Evolutionary conservation across 2,797 vertebrate species (phyloP), one percentile per base, ranked within the genome.

Genomic region (Coracias cyanogaster): DNA sequence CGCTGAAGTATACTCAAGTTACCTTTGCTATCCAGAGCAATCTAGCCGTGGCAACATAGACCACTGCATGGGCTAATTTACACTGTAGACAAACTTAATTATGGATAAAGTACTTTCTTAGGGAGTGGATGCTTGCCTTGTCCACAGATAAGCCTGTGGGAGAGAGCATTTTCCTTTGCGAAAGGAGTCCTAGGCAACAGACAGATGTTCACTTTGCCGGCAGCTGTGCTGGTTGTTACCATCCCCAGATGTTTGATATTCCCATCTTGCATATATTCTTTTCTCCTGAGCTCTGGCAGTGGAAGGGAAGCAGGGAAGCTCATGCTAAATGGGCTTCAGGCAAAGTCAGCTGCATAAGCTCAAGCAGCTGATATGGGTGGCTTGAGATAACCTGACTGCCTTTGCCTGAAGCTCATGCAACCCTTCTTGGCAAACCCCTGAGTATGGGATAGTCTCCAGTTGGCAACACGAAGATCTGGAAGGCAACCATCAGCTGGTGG

Each of bases 141-240:
- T 52, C 58, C 2, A 0, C 62, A 86, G 67, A 51, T 81, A 58
- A 90, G 35, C 33, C 66, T 73, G 66, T 69, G 82, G 65, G 67
- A 90, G 52, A 85, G 57, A 92, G 17, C 19, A 17, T 84, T 94
- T 88, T 77, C 13, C 12, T 79, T 73, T 82, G 77, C 2, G 4
- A 61, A 82, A 79, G 66, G 54, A 92, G 83, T 60, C 48, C 92
- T 94, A 77, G 48, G 35, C 88, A 86, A 41, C 16, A 72, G 70
- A 58, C 90, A 84, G 76, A 78, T 94, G 70, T 92, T 91, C 69
- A 20, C 45, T 94, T 83, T 88, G 65, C 46, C 0, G 1, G 55
- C 92, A 94, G 82, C 87, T 90, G 90, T 90, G 72, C 77, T 90
- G 65, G 57, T 93, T 91, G 61, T 86, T 93, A 37, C 82, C 45